A percentile compares a stretch with the other conserved stretches of the same genome.
Conservation (phyloP, 2,113 vertebrate genomes). For the Chascanopsetta lugubris region DNA sequence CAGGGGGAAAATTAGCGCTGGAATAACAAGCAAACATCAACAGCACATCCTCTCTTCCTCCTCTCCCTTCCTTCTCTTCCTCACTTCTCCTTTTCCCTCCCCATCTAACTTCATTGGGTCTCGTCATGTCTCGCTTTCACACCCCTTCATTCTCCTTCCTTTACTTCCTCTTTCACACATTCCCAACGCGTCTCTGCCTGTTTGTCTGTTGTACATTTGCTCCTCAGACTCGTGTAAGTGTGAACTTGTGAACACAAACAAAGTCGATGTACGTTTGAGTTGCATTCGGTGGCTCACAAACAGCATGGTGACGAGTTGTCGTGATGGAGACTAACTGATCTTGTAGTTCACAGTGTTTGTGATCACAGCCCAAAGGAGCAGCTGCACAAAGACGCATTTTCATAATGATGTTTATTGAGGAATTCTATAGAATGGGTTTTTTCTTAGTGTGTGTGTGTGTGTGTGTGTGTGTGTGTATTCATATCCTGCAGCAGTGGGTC, state of each 20-base stretch:
- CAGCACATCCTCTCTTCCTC: conserved; percentile 58
- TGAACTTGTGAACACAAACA: too few species aligned
- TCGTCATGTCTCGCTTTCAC: conserved; percentile 26
- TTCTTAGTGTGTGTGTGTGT: neutral
- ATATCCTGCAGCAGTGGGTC: conserved; percentile 29
- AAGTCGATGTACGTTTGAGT: too few species aligned
- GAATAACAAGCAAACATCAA: conserved; percentile 80
- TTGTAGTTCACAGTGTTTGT: neutral
- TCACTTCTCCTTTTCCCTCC: neutral
- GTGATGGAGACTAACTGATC: too few species aligned
- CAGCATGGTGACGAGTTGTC: too few species aligned
- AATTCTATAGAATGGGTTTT: neutral
- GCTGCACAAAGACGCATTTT: too few species aligned
- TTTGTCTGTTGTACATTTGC: neutral
- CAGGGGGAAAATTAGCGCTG: conserved; percentile 74
- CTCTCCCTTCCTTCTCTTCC: conserved; percentile 17
- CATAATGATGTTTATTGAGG: neutral
- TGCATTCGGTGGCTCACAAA: too few species aligned
- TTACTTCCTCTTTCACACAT: conserved; percentile 4
- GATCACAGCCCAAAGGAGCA: too few species aligned
- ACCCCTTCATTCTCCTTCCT: conserved; percentile 20
- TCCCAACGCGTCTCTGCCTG: neutral
- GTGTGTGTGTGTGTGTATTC: conserved; percentile 2
- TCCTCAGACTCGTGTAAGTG: neutral
- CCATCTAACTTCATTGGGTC: conserved; percentile 22